Base-by-base conservation (phyloP, 2,113 vertebrate species). In the Scomber japonicus region DNA sequence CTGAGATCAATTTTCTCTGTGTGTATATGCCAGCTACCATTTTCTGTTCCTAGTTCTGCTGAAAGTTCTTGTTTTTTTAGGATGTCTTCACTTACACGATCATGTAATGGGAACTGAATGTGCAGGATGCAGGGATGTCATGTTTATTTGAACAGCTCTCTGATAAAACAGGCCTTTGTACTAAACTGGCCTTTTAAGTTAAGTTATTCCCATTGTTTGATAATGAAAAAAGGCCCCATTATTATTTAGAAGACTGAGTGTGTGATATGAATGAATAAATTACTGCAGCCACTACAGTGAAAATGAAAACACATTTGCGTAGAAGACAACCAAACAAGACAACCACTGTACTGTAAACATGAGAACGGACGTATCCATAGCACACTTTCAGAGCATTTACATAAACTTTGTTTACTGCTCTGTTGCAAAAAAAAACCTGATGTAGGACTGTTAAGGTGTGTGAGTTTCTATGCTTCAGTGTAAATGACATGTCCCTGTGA, bases 101-200 rank as follows among this genome's bases (percentile, higher is more conserved):
- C 46, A 1, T 75, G 91, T 93, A 91, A 94, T 81, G 60, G 80
- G 87, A 92, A 86, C 88, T 67, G 71, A 65, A 46, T 46, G 71
- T 71, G 84, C 70, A 77, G 71, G 71, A 88, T 86, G 79, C 88
- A 72, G 75, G 64, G 46, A 75, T 91, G 92, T 93, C 93, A 93
- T 94, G 92, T 93, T 95, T 95, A 94, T 94, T 94, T 93, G 81
- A 95, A 90, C 82, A 93, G 89, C 54, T 83, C 88, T 56, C 81
- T 81, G 74, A 89, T 79, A 82, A 81, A 93, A 85, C 61, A 69
- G 81, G 75, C 69, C 84, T 64, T 82, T 88, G 76, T 73, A 67
- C 69, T 63, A 44, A 62, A 82, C 45, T 46, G 15, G 31, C 75
- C 55, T 83, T 79, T 77, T 75, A 55, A 68, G 74, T 77, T 75